Evolutionary conservation across 2,888 invertebrate genomes (phyloP).

Genomic region (Dermolepida albohirtum): DNA sequence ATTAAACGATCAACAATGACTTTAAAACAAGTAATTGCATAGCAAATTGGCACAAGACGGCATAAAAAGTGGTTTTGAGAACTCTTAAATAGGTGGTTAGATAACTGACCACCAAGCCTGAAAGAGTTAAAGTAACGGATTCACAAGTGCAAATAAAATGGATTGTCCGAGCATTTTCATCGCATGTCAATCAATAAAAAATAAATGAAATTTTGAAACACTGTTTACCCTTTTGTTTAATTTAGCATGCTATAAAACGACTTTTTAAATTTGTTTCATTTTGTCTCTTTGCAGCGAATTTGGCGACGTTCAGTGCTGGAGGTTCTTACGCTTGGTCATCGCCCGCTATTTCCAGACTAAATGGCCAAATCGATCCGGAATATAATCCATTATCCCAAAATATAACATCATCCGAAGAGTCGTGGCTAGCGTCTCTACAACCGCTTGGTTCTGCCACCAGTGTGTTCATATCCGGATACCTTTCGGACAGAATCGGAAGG

Average conservation of each 20-base stretch:
- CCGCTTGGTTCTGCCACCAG: slow-evolving; percentile 74
- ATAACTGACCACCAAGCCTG: too few relatives aligned
- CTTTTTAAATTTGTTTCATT: not conserved
- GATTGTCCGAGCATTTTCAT: too few relatives aligned
- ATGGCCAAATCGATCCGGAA: slow-evolving; percentile 54
- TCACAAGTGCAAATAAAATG: too few relatives aligned
- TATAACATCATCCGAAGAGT: slow-evolving; percentile 70
- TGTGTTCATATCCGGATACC: slow-evolving; percentile 75
- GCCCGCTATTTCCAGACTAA: slow-evolving; percentile 49
- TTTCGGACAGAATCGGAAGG: slow-evolving; percentile 73
- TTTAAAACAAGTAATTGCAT: too few relatives aligned
- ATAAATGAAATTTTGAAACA: too few relatives aligned
- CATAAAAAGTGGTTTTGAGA: too few relatives aligned
- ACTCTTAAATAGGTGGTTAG: too few relatives aligned
- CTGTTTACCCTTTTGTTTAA: too few relatives aligned
- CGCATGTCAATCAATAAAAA: too few relatives aligned
- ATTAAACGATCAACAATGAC: too few relatives aligned
- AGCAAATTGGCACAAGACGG: too few relatives aligned
- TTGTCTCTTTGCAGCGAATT: slow-evolving; percentile 59
- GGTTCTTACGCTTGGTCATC: slow-evolving; percentile 64
- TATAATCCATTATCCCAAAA: slow-evolving; percentile 64
- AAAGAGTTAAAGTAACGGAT: too few relatives aligned
- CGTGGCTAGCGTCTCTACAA: slow-evolving; percentile 80
- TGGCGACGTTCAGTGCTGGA: slow-evolving; percentile 62
- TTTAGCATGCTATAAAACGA: not conserved